phyloP scores from a whole-genome alignment of 1,140 invertebrate genomes.

The Neelides sp. region DNA sequence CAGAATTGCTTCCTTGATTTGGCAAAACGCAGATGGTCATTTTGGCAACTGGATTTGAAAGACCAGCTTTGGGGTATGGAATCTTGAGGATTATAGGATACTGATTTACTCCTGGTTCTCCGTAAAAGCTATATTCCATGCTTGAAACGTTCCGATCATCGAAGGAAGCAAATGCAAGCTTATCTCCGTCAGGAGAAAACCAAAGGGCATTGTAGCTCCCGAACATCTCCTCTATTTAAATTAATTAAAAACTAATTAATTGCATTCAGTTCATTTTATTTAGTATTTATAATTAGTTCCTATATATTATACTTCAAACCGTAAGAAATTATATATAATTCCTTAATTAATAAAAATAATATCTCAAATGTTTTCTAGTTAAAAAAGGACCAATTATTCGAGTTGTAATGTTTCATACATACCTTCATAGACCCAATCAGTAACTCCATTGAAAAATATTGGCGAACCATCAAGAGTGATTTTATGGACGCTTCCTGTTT shows the following conservation, averaged over 20 bases:
- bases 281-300: too few relatives aligned
- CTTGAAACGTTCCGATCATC: slow-evolving; percentile 53
- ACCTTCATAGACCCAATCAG: slow-evolving; percentile 75
- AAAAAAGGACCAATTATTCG: too few relatives aligned
- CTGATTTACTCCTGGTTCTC: slow-evolving; percentile 32
- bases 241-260: slow-evolving; percentile 5
- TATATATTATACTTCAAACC: too few relatives aligned
- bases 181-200: slow-evolving; percentile 71
- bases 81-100: slow-evolving; percentile 42
- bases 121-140: slow-evolving; percentile 40
- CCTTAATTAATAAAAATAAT: too few relatives aligned
- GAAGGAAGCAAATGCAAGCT: slow-evolving; percentile 66
- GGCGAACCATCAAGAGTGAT: slow-evolving; percentile 43
- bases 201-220: slow-evolving; percentile 69
- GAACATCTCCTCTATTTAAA: slow-evolving; percentile 89
- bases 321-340: too few relatives aligned
- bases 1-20: slow-evolving; percentile 50
- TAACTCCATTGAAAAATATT: slow-evolving; percentile 63
- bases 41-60: slow-evolving; percentile 58
- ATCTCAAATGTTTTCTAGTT: too few relatives aligned
- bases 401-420: slow-evolving; percentile 12
- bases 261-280: too few relatives aligned
- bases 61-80: slow-evolving; percentile 76
- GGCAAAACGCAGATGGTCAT: slow-evolving; percentile 57
- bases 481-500: slow-evolving; percentile 39